Base-by-base conservation (phyloP, 2,113 vertebrate species). In the Oreochromis aureus region DNA sequence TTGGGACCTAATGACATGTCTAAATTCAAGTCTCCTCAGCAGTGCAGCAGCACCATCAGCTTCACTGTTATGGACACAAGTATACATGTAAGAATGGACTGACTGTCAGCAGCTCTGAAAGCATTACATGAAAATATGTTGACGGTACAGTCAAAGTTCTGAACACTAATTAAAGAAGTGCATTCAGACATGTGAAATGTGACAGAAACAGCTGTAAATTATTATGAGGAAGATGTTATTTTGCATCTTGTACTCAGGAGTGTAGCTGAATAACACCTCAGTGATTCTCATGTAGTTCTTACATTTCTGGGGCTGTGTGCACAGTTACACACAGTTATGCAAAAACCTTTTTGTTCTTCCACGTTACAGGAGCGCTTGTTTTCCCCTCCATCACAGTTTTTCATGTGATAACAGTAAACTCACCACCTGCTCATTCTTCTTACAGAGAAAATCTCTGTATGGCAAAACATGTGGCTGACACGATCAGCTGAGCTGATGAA, bases 1-100 rank as follows among this genome's bases (percentile, higher is more conserved):
- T 63, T 53, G 82, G 86, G 87, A 87, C 81, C 85, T 94, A 92
- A 93, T 94, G 91, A 93, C 89, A 92, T 93, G 92, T 92, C 63
- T 93, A 93, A 94, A 94, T 94, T 89, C 88, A 93, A 85, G 53
- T 73, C 83, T 93, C n/a, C 87, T 71, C 54, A 56, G 80, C 82
- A 36, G 71, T 18, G 54, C 84, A 81, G 84, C 86, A 81, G 82
- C 84, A 80, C 76, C 39, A 4, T 71, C 85, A 24, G 78, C 32
- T 1, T 58, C 36, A 27, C 36, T 59, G 84, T 19, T 10, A n/a
- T 30, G 15, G 54, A 88, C 36, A 5, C 36, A 10, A 24, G 76
- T 10, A 61, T 84, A 22, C n/a, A 39, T 9, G 80, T 41, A 22
- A 19, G 41, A 5, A 16, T 16, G 19, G 80, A 82, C 16, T 22